These are phyloP conservation scores for Gymnarchus niloticus DNA, from an alignment of 2,113 vertebrate species.

Conservation along the genomic window DNA sequence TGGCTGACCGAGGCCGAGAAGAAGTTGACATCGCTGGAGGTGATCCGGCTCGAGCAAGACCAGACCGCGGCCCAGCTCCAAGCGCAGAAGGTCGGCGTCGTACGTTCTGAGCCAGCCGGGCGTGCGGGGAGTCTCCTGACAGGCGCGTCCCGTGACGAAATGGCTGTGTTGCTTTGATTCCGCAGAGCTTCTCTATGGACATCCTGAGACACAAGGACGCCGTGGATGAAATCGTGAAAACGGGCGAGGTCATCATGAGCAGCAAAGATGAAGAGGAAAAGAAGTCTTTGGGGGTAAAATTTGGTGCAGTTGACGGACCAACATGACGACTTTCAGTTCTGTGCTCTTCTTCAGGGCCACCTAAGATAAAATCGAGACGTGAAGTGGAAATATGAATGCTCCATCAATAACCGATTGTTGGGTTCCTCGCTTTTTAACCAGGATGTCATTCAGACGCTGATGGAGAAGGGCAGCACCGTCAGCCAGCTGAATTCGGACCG, in stretches of 20 bases:
- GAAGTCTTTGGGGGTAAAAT: conserved; percentile 73
- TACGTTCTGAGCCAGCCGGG: background rate
- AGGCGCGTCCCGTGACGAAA: background rate
- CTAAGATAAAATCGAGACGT: background rate
- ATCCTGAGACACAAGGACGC: conserved; percentile 91
- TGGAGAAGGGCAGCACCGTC: conserved; percentile 75
- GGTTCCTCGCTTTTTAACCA: conserved; percentile 53
- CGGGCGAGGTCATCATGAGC: conserved; percentile 75
- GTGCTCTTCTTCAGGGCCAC: background rate
- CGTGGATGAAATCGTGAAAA: conserved; percentile 85
- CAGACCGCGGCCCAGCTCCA: conserved; percentile 88
- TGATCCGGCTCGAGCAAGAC: conserved; percentile 89
- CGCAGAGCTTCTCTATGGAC: conserved; percentile 90
- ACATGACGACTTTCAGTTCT: too few species aligned
- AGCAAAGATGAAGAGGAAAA: conserved; percentile 81
- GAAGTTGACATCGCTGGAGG: conserved; percentile 78
- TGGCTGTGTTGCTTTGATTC: conserved; percentile 41
- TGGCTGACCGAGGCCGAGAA: conserved; percentile 84
- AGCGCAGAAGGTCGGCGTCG: conserved; percentile 84
- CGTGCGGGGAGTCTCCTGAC: conserved; percentile 25
- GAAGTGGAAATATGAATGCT: background rate
- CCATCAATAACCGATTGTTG: too few species aligned
- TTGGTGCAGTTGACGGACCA: too few species aligned
- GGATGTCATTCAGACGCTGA: conserved; percentile 73
- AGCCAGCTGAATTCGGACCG: conserved; percentile 91